Percentiles rank a stretch among this genome's conserved stretches.
Conservation (phyloP, 2,113 vertebrate species). For the Rhinopomastus cyanomelas region DNA sequence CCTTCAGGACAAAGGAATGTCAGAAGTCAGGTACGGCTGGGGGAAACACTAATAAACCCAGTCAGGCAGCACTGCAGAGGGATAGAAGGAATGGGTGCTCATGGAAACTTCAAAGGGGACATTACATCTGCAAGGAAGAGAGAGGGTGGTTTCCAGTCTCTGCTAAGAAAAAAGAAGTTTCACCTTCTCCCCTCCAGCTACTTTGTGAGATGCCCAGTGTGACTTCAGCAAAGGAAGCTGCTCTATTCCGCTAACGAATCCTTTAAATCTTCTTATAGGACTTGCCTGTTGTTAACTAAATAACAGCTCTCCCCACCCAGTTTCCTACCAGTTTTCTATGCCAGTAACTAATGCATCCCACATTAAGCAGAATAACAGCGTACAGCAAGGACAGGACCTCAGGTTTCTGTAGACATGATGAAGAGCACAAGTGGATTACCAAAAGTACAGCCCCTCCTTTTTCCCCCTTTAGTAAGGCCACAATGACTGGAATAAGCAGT, state of each 20-base stretch:
- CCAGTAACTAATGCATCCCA: background rate
- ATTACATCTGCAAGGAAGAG: background rate
- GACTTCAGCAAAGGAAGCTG: background rate
- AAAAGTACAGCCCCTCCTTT: background rate
- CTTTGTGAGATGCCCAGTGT: background rate
- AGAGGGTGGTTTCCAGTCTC: background rate
- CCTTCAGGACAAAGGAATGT: conserved; percentile 13
- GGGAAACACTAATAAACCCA: background rate
- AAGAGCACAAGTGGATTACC: background rate
- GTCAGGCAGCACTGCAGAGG: background rate
- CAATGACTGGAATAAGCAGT: fast-evolving
- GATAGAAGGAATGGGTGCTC: background rate
- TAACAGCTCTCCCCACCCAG: background rate
- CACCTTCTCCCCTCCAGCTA: background rate
- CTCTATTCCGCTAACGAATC: background rate
- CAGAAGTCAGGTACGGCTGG: conserved; percentile 2
- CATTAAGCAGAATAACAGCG: background rate
- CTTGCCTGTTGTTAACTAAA: conserved; percentile 15
- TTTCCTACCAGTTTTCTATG: conserved; percentile 9
- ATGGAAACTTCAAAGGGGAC: background rate
- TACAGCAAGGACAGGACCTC: background rate
- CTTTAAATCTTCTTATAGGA: background rate
- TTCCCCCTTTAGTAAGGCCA: background rate
- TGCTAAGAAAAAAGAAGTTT: background rate
- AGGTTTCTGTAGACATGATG: background rate